Evolutionary conservation across 1,140 invertebrate genomes (phyloP), one percentile per base, ranked within the genome.

Genomic region (Camponotus vicinus): DNA sequence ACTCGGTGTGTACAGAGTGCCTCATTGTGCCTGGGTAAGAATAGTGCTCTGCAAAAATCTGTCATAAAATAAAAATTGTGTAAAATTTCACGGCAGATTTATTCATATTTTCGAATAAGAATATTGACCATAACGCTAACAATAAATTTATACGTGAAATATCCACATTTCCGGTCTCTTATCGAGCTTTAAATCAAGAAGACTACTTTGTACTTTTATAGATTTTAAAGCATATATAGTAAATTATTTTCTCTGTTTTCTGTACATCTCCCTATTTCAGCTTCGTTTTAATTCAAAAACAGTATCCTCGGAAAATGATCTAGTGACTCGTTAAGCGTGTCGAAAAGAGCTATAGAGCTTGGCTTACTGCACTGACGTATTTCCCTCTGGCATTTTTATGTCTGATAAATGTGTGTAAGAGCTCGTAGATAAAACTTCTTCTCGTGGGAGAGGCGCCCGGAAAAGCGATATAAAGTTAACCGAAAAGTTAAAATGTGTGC

Each of bases 371-470:
- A 63, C 69, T 70, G 67, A 80, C 40, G 79, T 71, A 83, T 83
- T 83, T 83, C 55, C 57, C 55, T 61, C 55, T 83, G 79, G 69
- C 79, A 83, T 83, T 83, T 83, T 83, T 83, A 83, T 83, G 69
- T 63, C 40, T 83, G 49, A 55, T 83, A 75, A 83, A 75, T 83
- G 79, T 83, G 79, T 83, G 69, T 27, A 83, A 73, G 79, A 83
- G 40, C 57, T 83, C 40, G 69, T 73, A 83, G 79, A 83, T 83
- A 83, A 83, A 83, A 83, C 79, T 83, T 83, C 66, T 80, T 80
- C 49, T 55, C 70, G 32, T 40, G 49, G 66, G 66, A 70, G 66
- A 80, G 78, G 11, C 61, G 76, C 15, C 55, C 64, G 40, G 45
- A 55, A 57, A 37, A 82, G 61, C 76, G 85, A 90, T 75, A 86